These are phyloP conservation scores for Platanista minor DNA, from an alignment of 2,113 vertebrate species.

Conservation along the genomic window DNA sequence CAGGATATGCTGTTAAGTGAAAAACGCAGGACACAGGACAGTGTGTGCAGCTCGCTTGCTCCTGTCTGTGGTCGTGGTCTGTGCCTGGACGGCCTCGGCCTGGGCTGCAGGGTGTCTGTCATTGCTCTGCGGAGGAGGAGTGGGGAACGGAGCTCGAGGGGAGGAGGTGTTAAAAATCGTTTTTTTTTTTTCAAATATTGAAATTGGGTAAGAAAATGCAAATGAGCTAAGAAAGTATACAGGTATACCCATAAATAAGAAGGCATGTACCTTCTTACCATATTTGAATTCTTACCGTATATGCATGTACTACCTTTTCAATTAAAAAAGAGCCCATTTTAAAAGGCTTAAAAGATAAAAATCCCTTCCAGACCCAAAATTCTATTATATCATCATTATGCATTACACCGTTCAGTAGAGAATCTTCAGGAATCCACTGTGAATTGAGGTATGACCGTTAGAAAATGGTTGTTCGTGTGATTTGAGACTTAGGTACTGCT, in stretches of 20 bases:
- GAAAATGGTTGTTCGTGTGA: neutral
- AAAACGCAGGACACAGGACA: neutral
- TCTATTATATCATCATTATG: neutral
- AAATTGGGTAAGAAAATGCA: neutral
- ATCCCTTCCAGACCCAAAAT: neutral
- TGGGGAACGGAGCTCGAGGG: neutral
- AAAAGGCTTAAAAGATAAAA: conserved; percentile 9
- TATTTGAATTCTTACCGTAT: neutral
- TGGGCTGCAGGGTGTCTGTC: rapidly evolving
- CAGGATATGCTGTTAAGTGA: neutral
- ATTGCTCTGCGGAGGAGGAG: neutral
- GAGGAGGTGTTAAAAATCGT: neutral
- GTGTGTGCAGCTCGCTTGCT: rapidly evolving
- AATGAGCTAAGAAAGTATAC: neutral
- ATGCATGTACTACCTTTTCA: neutral
- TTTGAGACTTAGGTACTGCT: neutral
- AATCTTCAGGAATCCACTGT: neutral
- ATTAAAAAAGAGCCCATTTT: neutral
- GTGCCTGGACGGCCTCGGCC: too few relatives aligned
- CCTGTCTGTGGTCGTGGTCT: too few relatives aligned
- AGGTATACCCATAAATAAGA: neutral
- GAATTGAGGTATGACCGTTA: neutral
- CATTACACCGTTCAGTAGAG: neutral
- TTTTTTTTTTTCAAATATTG: neutral
- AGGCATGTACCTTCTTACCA: neutral